A percentile compares a stretch with the other conserved stretches of the same genome.
These are phyloP conservation scores for Colletes latitarsis DNA, from an alignment of 1,140 invertebrate genomes.

Conservation along the genomic window DNA sequence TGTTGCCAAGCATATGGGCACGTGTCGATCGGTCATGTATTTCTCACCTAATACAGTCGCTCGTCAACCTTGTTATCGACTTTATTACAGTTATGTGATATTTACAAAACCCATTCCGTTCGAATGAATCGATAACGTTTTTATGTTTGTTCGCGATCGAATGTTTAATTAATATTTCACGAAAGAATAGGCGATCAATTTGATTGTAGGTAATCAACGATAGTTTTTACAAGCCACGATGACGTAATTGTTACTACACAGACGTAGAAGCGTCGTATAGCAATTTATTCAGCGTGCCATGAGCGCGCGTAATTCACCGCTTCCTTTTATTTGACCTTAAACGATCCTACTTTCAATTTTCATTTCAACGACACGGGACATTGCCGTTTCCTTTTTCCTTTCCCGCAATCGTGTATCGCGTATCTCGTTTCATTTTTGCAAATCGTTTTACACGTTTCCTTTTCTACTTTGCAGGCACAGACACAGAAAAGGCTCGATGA, in stretches of 20 bases:
- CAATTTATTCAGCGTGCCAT: too few species aligned
- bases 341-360: slow-evolving; percentile 1
- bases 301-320: neutral
- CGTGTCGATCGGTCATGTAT: too few species aligned
- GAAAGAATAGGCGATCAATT: neutral
- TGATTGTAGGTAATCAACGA: slow-evolving; percentile 14
- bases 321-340: slow-evolving; percentile 16
- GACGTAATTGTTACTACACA: slow-evolving; percentile 34
- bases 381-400: neutral
- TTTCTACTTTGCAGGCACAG: too few species aligned
- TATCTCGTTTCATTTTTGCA: too few species aligned
- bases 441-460: too few species aligned
- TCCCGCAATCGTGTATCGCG: too few species aligned
- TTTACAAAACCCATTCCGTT: neutral
- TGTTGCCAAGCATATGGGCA: too few species aligned
- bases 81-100: neutral
- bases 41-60: neutral
- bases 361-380: neutral
- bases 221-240: slow-evolving; percentile 30
- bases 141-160: neutral
- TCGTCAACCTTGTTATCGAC: neutral
- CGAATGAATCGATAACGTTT: neutral
- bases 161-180: neutral
- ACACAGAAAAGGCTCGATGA: too few species aligned
- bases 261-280: neutral